Base-by-base conservation (phyloP, 2,888 invertebrate genomes). In the Noctua pronuba region DNA sequence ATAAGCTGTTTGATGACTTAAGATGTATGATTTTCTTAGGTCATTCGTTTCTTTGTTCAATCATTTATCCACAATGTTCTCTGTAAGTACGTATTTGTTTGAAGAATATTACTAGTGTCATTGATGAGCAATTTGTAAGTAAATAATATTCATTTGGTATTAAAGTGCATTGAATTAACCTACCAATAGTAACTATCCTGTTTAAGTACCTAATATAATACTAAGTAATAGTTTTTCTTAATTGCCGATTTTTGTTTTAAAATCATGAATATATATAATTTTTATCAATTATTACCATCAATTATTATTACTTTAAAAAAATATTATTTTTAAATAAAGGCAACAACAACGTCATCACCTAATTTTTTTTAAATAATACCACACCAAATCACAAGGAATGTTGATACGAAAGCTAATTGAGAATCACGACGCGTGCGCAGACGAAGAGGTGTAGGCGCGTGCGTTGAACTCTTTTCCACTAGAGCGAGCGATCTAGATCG, bases 391-490 rank as follows among this genome's bases (percentile, higher is more conserved):
- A 44, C 55, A 66, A 82, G 76, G 80, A 88, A 89, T 87, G 82
- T 79, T 77, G 71, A 82, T 80, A 85, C 79, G 78, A 82, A 87
- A 88, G 73, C 79, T 80, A 86, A 84, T 80, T 80, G 73, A 72
- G 70, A 79, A 60, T 76, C 75, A 77, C 81, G 75, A 89, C 77
- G 85, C 84, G 86, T 83, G 82, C 80, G 87, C 84, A 77, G 13
- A 65, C 80, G 81, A 86, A 73, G 82, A 79, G 81, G 81, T 72
- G 79, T 35, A 38, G 84, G 79, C 62, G 85, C 89, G 92, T 90
- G 83, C 93, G 89, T 91, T 93, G 93, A 92, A 92, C 91, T 92
- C 91, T 91, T 90, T 91, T 89, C 88, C 88, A 91, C 84, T 86
- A 88, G 88, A 90, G 87, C 86, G 87, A 84, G 87, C 89, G 90